These are phyloP conservation scores for Nasonia vitripennis DNA, from an alignment of 1,140 invertebrate species.

Conservation along the genomic window DNA sequence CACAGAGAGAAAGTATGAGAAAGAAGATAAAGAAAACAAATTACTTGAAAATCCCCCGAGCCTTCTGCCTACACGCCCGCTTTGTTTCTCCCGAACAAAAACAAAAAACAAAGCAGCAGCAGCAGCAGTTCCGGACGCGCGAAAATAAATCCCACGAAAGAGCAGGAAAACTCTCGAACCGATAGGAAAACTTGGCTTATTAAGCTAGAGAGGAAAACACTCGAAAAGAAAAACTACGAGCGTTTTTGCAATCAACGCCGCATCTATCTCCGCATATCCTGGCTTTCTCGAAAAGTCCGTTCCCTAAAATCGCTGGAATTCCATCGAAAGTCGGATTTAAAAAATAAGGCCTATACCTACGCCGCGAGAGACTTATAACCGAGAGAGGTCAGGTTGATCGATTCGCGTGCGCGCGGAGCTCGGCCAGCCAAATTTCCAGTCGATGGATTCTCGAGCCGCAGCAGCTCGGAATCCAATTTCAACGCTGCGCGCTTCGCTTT, in stretches of 20 bases:
- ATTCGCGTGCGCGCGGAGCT: background rate
- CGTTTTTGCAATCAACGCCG: background rate
- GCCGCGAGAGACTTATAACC: background rate
- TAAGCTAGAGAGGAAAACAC: background rate
- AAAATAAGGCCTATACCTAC: background rate
- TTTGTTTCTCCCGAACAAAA: constrained; percentile 13
- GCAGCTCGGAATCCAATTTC: constrained; percentile 48
- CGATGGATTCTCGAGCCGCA: constrained; percentile 22
- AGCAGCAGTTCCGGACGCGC: background rate
- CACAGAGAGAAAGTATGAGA: background rate
- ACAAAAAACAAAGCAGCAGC: background rate
- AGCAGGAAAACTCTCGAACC: constrained; percentile 1
- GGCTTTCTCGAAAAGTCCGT: too few relatives aligned
- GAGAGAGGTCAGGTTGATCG: background rate
- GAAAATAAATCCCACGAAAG: constrained; percentile 17
- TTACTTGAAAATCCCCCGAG: constrained; percentile 24
- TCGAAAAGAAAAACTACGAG: background rate
- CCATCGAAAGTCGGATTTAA: background rate
- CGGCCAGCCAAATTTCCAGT: constrained; percentile 29
- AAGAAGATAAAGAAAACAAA: constrained; percentile 29
- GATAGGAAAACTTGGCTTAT: constrained; percentile 1
- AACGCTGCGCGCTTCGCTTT: constrained; percentile 7
- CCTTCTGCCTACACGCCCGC: background rate
- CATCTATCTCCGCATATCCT: too few relatives aligned
- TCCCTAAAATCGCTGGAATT: background rate